Percentiles rank a stretch among this genome's conserved stretches.
These are phyloP conservation scores for Tolmerus cingulatus DNA, from an alignment of 2,888 invertebrate genomes.

Conservation along the genomic window DNA sequence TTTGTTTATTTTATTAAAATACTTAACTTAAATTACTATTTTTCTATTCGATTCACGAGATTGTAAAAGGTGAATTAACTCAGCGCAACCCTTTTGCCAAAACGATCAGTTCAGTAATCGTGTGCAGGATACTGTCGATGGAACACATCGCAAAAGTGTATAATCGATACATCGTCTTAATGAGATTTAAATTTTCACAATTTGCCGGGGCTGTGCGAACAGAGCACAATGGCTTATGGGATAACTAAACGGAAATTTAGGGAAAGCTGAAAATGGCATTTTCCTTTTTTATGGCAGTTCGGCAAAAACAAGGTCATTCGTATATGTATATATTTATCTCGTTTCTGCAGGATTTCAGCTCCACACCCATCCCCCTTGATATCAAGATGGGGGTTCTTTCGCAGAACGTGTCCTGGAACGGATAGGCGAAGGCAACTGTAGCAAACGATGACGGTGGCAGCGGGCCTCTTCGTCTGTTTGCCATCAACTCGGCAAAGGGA, in stretches of 20 bases:
- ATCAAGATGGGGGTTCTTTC: background rate
- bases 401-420: background rate
- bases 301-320: slow-evolving; percentile 5
- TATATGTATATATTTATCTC: slow-evolving; percentile 9
- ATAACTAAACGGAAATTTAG: background rate
- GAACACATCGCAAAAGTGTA: background rate
- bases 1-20: too few relatives aligned
- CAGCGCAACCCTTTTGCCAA: background rate
- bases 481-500: background rate
- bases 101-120: background rate
- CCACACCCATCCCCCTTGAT: background rate
- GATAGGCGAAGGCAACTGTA: background rate
- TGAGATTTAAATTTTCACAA: slow-evolving; percentile 47
- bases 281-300: background rate
- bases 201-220: background rate
- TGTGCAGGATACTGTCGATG: background rate
- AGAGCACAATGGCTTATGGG: background rate
- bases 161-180: slow-evolving; percentile 44
- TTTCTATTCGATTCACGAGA: background rate
- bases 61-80: background rate
- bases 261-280: slow-evolving; percentile 10
- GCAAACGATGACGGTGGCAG: background rate
- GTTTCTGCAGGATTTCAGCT: background rate
- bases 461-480: background rate
- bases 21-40: background rate